These are phyloP conservation scores for Lepidurus arcticus DNA, from an alignment of 1,140 invertebrate species.

Conservation along the genomic window DNA sequence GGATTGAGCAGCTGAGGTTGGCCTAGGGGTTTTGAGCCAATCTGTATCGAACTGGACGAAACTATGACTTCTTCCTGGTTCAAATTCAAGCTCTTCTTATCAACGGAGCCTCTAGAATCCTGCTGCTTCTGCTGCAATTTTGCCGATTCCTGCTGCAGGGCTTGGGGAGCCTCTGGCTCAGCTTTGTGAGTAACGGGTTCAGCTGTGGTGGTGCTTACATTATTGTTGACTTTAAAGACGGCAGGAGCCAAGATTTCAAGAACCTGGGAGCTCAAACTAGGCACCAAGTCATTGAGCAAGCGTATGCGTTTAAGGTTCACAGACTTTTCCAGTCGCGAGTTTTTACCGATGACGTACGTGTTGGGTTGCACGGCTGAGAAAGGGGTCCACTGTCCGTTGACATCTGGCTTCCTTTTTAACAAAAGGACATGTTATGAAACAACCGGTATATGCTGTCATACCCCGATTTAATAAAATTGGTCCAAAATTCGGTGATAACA, in stretches of 20 bases:
- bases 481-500: background rate
- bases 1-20: background rate
- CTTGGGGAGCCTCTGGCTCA: background rate
- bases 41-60: background rate
- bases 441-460: background rate
- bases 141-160: background rate
- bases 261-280: too few species aligned
- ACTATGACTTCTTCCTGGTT: conserved; percentile 10
- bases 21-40: background rate
- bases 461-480: background rate
- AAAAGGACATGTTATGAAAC: background rate
- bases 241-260: too few species aligned
- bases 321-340: background rate
- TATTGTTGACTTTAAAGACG: too few species aligned
- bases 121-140: background rate
- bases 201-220: too few species aligned
- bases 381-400: background rate
- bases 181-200: too few species aligned
- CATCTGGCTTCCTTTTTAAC: background rate
- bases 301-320: too few species aligned
- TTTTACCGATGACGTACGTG: background rate
- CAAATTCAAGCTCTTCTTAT: background rate
- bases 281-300: too few species aligned
- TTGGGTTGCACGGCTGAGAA: background rate
- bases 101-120: background rate